Conservation (phyloP, 2,797 vertebrate genomes). For the Lagorchestes hirsutus region DNA sequence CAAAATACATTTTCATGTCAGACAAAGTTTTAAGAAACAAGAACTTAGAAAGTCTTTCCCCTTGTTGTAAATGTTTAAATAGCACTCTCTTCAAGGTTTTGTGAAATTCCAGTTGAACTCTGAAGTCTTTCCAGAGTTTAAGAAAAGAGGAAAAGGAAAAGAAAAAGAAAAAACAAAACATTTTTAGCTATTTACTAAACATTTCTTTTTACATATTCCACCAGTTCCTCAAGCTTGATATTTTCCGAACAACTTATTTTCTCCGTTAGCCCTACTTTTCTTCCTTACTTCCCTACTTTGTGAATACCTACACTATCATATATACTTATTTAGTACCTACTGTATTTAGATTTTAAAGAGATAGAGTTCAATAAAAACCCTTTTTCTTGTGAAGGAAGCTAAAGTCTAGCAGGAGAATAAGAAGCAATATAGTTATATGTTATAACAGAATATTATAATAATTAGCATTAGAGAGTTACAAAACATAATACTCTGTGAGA, state of each 20-base stretch:
- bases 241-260: not conserved
- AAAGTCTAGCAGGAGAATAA: not conserved
- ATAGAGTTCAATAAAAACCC: not conserved
- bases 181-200: not conserved
- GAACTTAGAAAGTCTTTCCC: not conserved
- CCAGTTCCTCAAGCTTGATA: not conserved
- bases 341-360: not conserved
- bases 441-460: not conserved
- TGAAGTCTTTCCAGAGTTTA: slow-evolving; percentile 28
- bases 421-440: not conserved
- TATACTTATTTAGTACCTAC: not conserved
- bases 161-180: not conserved
- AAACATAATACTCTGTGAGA: not conserved
- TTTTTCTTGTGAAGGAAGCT: not conserved
- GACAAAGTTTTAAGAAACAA: not conserved
- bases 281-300: not conserved
- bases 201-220: not conserved
- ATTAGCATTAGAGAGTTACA: too few relatives aligned
- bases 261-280: not conserved
- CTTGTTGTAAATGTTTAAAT: slow-evolving; percentile 21
- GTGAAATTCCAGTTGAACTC: slow-evolving; percentile 14
- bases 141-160: not conserved
- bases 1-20: not conserved
- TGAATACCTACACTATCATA: not conserved
- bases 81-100: not conserved